phyloP scores from a whole-genome alignment of 1,140 invertebrate species.

The Bursaphelenchus mucronatus region DNA sequence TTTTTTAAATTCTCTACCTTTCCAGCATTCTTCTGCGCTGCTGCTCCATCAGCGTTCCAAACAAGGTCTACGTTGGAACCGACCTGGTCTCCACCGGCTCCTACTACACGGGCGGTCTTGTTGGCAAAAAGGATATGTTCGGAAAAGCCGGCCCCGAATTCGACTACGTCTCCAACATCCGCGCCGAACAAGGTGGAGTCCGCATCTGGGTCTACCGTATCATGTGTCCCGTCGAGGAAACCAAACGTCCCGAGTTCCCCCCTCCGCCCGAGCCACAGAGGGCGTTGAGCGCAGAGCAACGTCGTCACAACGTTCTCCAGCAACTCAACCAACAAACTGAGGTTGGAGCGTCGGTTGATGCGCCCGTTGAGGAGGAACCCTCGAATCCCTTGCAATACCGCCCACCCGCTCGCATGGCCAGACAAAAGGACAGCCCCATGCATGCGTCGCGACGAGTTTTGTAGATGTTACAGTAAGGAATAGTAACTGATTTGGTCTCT shows the following conservation, averaged over 20 bases:
- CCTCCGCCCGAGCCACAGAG: not conserved
- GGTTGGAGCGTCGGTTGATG: constrained; percentile 11
- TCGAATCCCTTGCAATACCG: constrained; percentile 20
- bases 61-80: constrained; percentile 58
- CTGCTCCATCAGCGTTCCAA: constrained; percentile 39
- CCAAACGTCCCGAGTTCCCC: not conserved
- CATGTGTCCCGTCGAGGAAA: constrained; percentile 38
- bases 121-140: constrained; percentile 47
- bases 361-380: constrained; percentile 2
- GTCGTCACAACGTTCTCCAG: too few species aligned
- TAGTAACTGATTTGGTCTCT: too few species aligned
- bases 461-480: not conserved
- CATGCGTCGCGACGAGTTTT: constrained; percentile 15
- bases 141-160: constrained; percentile 51
- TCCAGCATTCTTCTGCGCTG: constrained; percentile 56
- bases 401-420: constrained; percentile 14
- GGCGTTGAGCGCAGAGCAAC: not conserved
- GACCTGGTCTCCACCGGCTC: constrained; percentile 55
- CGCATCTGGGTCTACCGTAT: constrained; percentile 59
- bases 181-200: constrained; percentile 58
- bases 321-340: too few species aligned
- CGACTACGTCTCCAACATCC: constrained; percentile 56
- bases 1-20: constrained; percentile 4
- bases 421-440: constrained; percentile 23
- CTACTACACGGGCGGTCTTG: constrained; percentile 42